Percentiles rank a stretch among this genome's conserved stretches.
Evolutionary conservation across 2,797 vertebrate genomes (phyloP).

Genomic region (Alosa sapidissima): DNA sequence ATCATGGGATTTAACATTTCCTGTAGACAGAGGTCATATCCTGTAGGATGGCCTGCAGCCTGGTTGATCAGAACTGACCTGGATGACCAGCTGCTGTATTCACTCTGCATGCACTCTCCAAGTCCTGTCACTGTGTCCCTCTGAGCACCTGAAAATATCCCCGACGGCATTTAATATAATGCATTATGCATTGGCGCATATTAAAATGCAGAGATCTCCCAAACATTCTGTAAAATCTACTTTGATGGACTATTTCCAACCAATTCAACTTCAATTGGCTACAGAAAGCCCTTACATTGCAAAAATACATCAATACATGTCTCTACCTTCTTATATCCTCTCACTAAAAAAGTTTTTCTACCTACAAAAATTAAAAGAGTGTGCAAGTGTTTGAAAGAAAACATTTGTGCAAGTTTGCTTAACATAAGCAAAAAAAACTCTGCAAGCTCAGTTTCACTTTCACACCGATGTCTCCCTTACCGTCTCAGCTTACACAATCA

Average conservation of each 20-base stretch:
- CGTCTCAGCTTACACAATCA: not conserved
- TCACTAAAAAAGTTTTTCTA: not conserved
- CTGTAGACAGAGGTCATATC: slow-evolving; percentile 31
- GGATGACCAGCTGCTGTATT: not conserved
- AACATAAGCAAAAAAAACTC: not conserved
- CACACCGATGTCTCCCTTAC: not conserved
- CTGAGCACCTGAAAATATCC: not conserved
- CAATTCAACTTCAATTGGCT: not conserved
- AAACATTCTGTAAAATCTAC: not conserved
- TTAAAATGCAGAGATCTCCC: slow-evolving; percentile 14
- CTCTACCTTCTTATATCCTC: not conserved
- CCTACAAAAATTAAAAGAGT: not conserved
- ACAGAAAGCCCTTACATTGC: not conserved
- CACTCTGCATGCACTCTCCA: not conserved
- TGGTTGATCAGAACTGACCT: not conserved
- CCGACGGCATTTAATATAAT: not conserved
- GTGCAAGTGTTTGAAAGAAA: not conserved
- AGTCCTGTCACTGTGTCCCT: not conserved
- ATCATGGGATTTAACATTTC: slow-evolving; percentile 33
- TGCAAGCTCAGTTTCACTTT: not conserved
- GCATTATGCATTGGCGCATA: not conserved
- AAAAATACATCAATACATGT: not conserved
- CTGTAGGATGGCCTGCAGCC: slow-evolving; percentile 17
- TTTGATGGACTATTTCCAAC: not conserved
- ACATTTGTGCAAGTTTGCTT: not conserved